Conservation (phyloP, 1,140 invertebrate species). For the Drosophila orena region DNA sequence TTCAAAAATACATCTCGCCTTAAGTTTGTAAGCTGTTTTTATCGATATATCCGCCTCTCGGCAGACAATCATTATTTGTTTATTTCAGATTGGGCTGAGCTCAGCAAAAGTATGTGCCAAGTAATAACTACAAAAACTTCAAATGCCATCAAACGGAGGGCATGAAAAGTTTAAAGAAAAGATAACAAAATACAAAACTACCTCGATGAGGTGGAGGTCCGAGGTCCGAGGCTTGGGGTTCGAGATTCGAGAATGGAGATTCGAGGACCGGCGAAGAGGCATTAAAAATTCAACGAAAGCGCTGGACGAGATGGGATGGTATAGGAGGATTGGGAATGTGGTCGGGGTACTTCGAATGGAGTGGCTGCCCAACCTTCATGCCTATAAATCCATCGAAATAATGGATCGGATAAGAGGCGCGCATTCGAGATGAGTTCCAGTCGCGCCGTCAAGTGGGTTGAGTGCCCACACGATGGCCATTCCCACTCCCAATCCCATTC, state of each 20-base stretch:
- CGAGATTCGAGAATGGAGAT: background rate
- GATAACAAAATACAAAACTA: conserved; percentile 55
- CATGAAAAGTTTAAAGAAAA: conserved; percentile 49
- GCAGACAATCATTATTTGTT: background rate
- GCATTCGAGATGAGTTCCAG: conserved; percentile 63
- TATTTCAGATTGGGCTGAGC: conserved; percentile 12
- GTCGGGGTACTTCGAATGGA: conserved; percentile 7
- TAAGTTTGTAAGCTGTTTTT: no score
- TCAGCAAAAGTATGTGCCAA: conserved; percentile 30
- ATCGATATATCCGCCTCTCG: background rate
- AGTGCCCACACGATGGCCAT: conserved; percentile 51
- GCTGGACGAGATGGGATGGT: conserved; percentile 23
- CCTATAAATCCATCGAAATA: conserved; percentile 76
- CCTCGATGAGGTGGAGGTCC: conserved; percentile 12
- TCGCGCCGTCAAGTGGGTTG: conserved; percentile 36
- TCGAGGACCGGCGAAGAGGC: conserved; percentile 29
- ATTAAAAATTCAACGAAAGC: conserved; percentile 54
- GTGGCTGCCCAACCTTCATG: conserved; percentile 53
- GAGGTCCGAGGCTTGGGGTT: background rate
- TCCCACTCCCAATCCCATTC: conserved; percentile 20
- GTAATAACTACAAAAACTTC: conserved; percentile 33
- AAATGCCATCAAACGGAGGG: conserved; percentile 32
- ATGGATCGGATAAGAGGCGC: conserved; percentile 76
- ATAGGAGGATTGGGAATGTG: conserved; percentile 1
- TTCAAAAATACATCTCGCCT: no score